These are phyloP conservation scores for Nasonovia ribisnigri DNA, from an alignment of 2,888 invertebrate genomes.

Conservation along the genomic window DNA sequence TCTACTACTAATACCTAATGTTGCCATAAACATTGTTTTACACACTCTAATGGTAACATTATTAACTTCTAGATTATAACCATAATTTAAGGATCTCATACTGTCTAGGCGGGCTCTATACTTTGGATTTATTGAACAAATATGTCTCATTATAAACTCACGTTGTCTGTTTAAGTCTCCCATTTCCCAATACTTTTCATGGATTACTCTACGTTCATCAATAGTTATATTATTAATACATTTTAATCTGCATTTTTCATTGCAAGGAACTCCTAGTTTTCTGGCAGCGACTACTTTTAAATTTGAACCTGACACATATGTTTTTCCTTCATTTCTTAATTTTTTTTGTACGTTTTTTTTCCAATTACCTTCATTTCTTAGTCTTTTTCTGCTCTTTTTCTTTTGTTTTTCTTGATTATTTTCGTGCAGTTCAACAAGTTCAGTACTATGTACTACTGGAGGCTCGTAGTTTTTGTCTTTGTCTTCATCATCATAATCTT, in stretches of 20 bases:
- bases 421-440: background rate
- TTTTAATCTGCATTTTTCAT: background rate
- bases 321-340: slow-evolving; percentile 10
- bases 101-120: background rate
- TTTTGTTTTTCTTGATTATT: too few species aligned
- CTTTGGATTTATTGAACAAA: background rate
- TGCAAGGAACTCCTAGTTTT: slow-evolving; percentile 1
- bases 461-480: background rate
- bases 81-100: background rate
- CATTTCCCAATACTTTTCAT: slow-evolving; percentile 13
- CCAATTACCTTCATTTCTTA: background rate
- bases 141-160: background rate
- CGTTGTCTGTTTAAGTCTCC: too few species aligned
- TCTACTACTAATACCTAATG: slow-evolving; percentile 11
- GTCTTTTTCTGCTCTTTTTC: background rate
- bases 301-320: background rate
- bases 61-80: background rate
- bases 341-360: too few species aligned
- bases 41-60: background rate
- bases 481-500: background rate
- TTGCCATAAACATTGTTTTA: slow-evolving; percentile 8
- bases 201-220: background rate
- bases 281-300: background rate
- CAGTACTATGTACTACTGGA: background rate
- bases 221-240: background rate